Conservation (phyloP, 2,113 vertebrate species). For the Pipra filicauda region DNA sequence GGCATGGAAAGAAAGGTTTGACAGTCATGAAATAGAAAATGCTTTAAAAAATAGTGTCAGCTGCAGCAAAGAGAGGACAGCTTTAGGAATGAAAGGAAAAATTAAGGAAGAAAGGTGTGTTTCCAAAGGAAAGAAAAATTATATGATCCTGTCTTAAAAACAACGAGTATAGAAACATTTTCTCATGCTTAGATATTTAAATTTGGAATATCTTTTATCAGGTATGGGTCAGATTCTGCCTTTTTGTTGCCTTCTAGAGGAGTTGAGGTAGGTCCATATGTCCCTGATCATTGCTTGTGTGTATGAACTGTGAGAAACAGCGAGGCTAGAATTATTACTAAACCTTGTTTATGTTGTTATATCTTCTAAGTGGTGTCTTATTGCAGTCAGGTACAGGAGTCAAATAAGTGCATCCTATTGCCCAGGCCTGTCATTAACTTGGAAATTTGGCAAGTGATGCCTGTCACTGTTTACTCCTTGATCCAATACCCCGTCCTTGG, state of each 20-base stretch:
- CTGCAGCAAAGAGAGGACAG: not conserved
- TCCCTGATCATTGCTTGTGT: not conserved
- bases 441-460: conserved; percentile 1
- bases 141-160: not conserved
- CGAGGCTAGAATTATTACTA: not conserved
- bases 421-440: not conserved
- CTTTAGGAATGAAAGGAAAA: not conserved
- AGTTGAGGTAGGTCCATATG: not conserved
- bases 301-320: not conserved
- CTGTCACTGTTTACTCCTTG: not conserved
- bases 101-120: not conserved
- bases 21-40: conserved; percentile 39
- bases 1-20: conserved; percentile 20
- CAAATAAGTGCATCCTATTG: not conserved
- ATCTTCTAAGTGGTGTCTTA: not conserved
- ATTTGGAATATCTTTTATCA: not conserved
- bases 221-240: not conserved
- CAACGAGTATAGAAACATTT: not conserved
- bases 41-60: not conserved
- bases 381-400: not conserved
- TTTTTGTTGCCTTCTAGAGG: not conserved
- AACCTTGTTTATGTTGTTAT: not conserved
- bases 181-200: not conserved
- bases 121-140: not conserved
- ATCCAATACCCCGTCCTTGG: conserved; percentile 1